A percentile compares a stretch with the other conserved stretches of the same genome.
These are phyloP conservation scores for Smittia sp. DNA, from an alignment of 2,888 invertebrate species.

Conservation along the genomic window DNA sequence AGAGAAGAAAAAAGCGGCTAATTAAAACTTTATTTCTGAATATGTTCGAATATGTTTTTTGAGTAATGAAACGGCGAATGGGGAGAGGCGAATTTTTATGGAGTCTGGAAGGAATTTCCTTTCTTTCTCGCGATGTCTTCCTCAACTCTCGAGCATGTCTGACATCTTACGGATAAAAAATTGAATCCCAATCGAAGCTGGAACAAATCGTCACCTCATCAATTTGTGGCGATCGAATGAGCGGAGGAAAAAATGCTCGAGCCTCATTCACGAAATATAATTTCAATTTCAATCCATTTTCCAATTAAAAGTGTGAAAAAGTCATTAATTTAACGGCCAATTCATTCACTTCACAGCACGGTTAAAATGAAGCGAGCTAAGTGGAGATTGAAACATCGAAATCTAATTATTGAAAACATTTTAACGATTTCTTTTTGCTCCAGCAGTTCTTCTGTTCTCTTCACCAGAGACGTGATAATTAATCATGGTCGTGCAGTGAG, in stretches of 20 bases:
- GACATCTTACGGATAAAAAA: too few relatives aligned
- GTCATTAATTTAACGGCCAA: conserved; percentile 26
- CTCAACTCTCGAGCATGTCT: too few relatives aligned
- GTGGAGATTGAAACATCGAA: conserved; percentile 28
- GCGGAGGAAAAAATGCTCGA: background rate
- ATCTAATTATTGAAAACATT: conserved; percentile 34
- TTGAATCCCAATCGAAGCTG: too few relatives aligned
- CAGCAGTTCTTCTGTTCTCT: background rate
- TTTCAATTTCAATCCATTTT: conserved; percentile 29
- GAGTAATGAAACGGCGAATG: background rate
- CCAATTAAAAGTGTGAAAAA: conserved; percentile 32
- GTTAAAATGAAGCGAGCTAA: conserved; percentile 17
- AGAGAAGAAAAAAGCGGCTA: background rate
- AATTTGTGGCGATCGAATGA: background rate
- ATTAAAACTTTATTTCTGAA: conserved; percentile 28
- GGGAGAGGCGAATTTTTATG: background rate
- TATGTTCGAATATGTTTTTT: background rate
- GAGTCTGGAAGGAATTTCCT: background rate
- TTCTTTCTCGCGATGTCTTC: background rate
- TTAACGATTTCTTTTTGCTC: conserved; percentile 16
- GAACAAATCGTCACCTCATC: background rate
- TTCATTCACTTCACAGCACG: conserved; percentile 28
- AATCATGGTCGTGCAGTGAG: conserved; percentile 16
- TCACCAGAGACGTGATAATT: conserved; percentile 18
- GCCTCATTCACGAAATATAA: background rate